These are phyloP conservation scores for Petaurus breviceps DNA, from an alignment of 2,113 vertebrate species.

Conservation along the genomic window DNA sequence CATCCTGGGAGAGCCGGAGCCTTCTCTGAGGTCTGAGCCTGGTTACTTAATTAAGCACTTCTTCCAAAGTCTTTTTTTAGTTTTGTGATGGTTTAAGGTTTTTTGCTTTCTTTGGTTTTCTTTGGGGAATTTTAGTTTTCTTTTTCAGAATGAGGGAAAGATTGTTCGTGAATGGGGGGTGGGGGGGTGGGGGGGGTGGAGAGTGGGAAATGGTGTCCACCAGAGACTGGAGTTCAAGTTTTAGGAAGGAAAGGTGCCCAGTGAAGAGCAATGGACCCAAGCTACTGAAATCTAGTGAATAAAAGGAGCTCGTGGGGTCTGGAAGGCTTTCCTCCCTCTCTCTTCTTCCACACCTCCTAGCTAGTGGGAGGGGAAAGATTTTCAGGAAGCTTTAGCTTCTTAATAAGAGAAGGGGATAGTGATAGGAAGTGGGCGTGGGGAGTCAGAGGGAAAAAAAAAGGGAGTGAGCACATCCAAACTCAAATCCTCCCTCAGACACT, in stretches of 20 bases:
- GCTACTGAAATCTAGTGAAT: not conserved
- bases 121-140: not conserved
- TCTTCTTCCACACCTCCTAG: not conserved
- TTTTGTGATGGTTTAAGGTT: not conserved
- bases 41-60: slow-evolving; percentile 36
- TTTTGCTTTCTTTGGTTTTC: not conserved
- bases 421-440: rapidly evolving
- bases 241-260: not conserved
- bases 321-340: not conserved
- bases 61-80: slow-evolving; percentile 59
- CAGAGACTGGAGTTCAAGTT: slow-evolving; percentile 25
- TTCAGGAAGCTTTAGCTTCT: slow-evolving; percentile 61
- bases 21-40: not conserved
- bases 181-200: not conserved
- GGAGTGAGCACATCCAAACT: not conserved
- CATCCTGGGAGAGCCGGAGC: not conserved
- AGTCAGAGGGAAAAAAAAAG: not conserved
- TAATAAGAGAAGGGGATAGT: not conserved
- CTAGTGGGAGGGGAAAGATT: slow-evolving; percentile 21
- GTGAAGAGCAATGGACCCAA: slow-evolving; percentile 44
- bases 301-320: not conserved
- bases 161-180: not conserved
- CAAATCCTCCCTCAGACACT: not conserved
- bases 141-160: not conserved
- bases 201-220: not conserved